Base-by-base conservation (phyloP, 1,140 invertebrate species). In the Acromyrmex echinatior region DNA sequence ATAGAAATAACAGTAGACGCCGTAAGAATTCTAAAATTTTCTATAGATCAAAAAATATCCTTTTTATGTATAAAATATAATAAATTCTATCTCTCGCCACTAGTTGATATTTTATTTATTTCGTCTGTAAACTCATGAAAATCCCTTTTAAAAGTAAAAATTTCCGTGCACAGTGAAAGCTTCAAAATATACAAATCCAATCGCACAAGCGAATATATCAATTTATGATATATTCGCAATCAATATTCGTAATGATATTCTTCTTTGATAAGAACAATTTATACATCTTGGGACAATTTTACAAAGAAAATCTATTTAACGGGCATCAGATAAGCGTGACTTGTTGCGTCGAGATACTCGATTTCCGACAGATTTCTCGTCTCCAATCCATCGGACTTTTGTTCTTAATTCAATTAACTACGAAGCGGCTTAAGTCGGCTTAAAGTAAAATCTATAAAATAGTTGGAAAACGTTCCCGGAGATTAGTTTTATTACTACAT, bases 371-470 rank as follows among this genome's bases (percentile, higher is more conserved):
- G 1, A 65, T 45, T 28, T 31, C 51, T 18, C n/a, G 28, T 71
- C 66, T 21, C 35, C 25, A 28, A 62, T 74, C 63, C 60, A 10
- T 16, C 7, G 70, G 56, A 77, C 70, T 76, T 81, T 51, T 16
- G 39, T 51, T 79, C 60, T 90, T 63, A 77, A 86, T 70, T 39
- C 58, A 88, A 87, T 90, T 89, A 87, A 85, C 31, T 74, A 66
- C 51, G 53, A 21, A 31, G 25, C n/a, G 53, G 58, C 70, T 90
- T 81, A 85, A 78, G 60, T 49, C 66, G 45, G 73, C 76, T 79
- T 74, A 78, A 68, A 73, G 39, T 71, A 35, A 58, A 79, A 78
- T 88, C 87, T 49, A 35, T 35, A n/a, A 63, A 76, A 45, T 56
- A 79, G 53, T 31, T 66, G 51, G 25, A 35, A 89, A 86, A 28